Conservation (phyloP, 2,113 vertebrate species). For the Paraplagusia blochii region DNA sequence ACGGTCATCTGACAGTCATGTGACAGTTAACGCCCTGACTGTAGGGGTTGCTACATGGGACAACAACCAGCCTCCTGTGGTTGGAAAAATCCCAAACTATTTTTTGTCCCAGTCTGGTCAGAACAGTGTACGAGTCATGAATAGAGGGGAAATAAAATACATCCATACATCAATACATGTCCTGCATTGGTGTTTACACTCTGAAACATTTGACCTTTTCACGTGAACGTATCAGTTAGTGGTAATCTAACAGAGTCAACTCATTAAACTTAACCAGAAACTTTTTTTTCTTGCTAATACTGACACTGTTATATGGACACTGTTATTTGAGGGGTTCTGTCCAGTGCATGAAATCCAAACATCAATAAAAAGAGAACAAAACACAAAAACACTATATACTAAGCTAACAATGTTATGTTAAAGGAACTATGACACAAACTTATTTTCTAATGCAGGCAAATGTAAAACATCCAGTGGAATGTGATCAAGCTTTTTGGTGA, state of each 20-base stretch:
- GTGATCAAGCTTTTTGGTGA: conserved; percentile 6
- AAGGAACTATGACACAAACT: neutral
- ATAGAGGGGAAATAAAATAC: conserved; percentile 9
- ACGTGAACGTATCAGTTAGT: too few relatives aligned
- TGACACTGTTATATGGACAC: neutral
- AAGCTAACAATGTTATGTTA: neutral
- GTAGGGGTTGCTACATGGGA: conserved; percentile 31
- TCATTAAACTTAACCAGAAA: conserved; percentile 7
- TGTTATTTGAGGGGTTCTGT: conserved; percentile 6
- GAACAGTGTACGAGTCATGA: conserved; percentile 15
- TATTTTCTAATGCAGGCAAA: neutral
- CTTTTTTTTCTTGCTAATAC: neutral
- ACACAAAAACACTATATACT: neutral
- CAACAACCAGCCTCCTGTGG: conserved; percentile 8
- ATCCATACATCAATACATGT: neutral
- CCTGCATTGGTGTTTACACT: neutral
- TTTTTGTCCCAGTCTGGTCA: conserved; percentile 30
- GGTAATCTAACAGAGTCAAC: too few relatives aligned
- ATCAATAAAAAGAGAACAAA: neutral
- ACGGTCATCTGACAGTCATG: conserved; percentile 28
- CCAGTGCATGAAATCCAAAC: conserved; percentile 20
- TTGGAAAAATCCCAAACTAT: conserved; percentile 29
- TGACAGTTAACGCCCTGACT: conserved; percentile 4
- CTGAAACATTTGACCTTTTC: conserved; percentile 1
- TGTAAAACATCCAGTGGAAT: neutral